A percentile compares a stretch with the other conserved stretches of the same genome.
phyloP scores from a whole-genome alignment of 2,113 vertebrate species.

The Dipodomys stephensi region DNA sequence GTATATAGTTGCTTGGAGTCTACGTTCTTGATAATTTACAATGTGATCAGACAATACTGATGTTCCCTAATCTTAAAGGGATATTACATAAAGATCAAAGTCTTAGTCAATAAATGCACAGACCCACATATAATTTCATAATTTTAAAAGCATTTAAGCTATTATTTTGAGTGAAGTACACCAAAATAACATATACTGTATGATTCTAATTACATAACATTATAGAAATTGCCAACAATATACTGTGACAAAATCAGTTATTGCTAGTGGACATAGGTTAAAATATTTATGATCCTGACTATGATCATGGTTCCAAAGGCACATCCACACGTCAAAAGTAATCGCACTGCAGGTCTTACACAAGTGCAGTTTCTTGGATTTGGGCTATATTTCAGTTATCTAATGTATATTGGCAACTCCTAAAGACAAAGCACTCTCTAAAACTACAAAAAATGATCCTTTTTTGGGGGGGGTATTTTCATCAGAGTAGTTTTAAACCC shows the following conservation, averaged over 20 bases:
- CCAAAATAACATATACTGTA: neutral
- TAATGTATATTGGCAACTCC: too few relatives aligned
- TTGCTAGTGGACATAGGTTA: neutral
- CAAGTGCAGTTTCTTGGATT: neutral
- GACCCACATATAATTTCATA: too few relatives aligned
- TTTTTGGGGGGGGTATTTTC: neutral
- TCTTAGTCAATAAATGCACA: too few relatives aligned
- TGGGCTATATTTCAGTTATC: too few relatives aligned
- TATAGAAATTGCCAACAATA: neutral
- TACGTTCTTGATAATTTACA: too few relatives aligned
- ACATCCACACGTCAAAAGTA: too few relatives aligned
- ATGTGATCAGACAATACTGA: too few relatives aligned
- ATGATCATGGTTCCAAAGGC: too few relatives aligned
- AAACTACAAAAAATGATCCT: neutral
- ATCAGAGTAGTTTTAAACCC: neutral
- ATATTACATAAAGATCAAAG: too few relatives aligned
- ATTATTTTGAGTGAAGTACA: neutral
- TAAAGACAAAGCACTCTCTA: neutral
- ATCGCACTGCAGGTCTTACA: neutral
- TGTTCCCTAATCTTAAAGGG: too few relatives aligned
- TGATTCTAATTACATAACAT: neutral
- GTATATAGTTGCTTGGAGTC: too few relatives aligned
- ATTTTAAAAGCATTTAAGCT: neutral
- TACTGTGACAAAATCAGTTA: neutral
- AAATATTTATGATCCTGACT: neutral